Conservation (phyloP, 2,113 vertebrate genomes). For the Hydrochoerus hydrochaeris region DNA sequence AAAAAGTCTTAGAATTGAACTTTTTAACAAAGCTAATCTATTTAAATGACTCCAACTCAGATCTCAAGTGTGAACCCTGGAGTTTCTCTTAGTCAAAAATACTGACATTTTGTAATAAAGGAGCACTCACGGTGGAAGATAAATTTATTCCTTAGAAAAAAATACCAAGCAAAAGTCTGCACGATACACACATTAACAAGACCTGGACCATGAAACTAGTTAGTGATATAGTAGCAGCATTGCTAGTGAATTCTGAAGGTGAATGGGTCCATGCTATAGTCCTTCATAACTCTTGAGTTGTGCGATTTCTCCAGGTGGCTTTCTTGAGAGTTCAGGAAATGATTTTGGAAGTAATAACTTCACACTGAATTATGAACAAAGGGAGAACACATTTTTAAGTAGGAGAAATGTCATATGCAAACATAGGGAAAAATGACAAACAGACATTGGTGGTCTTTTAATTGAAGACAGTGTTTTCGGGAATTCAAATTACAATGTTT, state of each 20-base stretch:
- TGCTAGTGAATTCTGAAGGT: background rate
- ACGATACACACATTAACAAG: background rate
- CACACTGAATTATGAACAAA: background rate
- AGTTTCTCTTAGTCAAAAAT: constrained; percentile 22
- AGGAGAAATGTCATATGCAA: background rate
- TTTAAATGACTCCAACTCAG: background rate
- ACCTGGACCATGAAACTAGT: background rate
- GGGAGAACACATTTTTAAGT: background rate
- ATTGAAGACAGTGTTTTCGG: background rate
- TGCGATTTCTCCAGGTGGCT: background rate
- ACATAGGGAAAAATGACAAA: background rate
- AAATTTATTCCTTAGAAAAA: background rate
- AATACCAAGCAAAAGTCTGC: background rate
- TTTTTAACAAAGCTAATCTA: background rate
- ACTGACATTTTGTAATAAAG: background rate
- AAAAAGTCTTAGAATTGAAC: background rate
- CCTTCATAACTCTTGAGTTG: background rate
- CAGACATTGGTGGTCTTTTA: background rate
- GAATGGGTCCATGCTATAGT: fast-evolving
- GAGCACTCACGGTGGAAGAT: background rate
- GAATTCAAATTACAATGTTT: background rate
- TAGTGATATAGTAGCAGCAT: too few species aligned
- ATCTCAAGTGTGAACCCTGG: background rate
- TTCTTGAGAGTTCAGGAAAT: background rate
- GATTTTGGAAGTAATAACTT: background rate